Conservation (phyloP, 2,113 vertebrate species). For the Oncorhynchus nerka region DNA sequence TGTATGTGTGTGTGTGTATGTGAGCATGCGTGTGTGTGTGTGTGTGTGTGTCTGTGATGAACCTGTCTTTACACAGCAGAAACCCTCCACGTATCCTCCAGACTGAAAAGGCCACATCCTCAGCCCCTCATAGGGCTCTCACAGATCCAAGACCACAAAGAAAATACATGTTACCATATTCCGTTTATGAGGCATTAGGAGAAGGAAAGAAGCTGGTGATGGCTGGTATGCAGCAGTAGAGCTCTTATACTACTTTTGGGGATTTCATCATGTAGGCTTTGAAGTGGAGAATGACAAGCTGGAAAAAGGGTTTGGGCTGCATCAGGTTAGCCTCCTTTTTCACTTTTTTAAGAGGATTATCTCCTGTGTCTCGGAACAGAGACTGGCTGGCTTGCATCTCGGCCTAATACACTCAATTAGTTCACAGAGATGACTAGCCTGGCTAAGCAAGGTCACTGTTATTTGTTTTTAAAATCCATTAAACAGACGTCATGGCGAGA, state of each 20-base stretch:
- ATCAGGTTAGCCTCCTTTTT: conserved; percentile 42
- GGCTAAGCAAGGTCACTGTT: neutral
- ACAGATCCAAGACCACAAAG: conserved; percentile 37
- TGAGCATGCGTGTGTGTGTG: no score
- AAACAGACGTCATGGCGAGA: neutral
- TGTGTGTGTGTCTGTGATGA: neutral
- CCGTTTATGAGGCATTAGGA: conserved; percentile 66
- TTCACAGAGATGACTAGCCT: conserved; percentile 39
- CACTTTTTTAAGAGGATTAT: conserved; percentile 59
- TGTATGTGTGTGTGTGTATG: neutral
- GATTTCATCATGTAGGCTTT: conserved; percentile 74
- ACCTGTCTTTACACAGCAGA: neutral
- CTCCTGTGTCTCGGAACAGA: conserved; percentile 52
- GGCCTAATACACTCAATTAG: conserved; percentile 32
- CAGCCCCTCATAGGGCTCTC: neutral
- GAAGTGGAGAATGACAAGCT: conserved; percentile 71
- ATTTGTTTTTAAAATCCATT: conserved; percentile 13
- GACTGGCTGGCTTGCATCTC: conserved; percentile 35
- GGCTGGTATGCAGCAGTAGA: conserved; percentile 49
- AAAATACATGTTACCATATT: conserved; percentile 56
- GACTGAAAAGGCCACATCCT: neutral
- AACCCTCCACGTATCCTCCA: neutral
- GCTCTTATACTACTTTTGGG: conserved; percentile 68
- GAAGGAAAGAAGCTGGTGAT: conserved; percentile 55
- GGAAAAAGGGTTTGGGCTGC: conserved; percentile 58